A percentile compares a stretch with the other conserved stretches of the same genome.
phyloP scores from a whole-genome alignment of 2,113 vertebrate genomes.

The Macaca nemestrina region DNA sequence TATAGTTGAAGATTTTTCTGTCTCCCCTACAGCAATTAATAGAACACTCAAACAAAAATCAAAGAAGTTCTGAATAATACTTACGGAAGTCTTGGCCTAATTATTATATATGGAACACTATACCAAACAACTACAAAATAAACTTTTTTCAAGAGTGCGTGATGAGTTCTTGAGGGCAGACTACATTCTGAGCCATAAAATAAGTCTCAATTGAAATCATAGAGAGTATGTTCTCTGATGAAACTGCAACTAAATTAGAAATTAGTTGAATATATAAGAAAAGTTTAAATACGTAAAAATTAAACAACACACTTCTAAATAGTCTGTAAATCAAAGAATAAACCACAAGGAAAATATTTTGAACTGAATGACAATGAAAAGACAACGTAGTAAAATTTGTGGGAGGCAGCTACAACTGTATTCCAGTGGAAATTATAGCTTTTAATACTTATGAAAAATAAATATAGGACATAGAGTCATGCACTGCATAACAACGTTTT shows the following conservation, averaged over 20 bases:
- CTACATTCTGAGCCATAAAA: not conserved
- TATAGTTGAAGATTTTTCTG: not conserved
- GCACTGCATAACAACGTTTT: not conserved
- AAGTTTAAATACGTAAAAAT: not conserved
- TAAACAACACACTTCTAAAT: not conserved
- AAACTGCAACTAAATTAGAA: not conserved
- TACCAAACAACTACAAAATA: not conserved
- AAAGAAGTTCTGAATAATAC: not conserved
- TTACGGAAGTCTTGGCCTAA: not conserved
- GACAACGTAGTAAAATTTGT: not conserved
- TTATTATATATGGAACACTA: not conserved
- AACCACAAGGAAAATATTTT: not conserved
- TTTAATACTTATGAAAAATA: not conserved
- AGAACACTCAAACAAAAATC: not conserved
- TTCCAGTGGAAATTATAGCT: not conserved
- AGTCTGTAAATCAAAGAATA: not conserved
- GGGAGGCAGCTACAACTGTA: not conserved
- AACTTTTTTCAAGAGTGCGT: not conserved
- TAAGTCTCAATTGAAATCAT: not conserved
- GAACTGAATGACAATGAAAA: not conserved
- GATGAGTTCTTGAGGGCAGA: not conserved
- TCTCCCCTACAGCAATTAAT: not conserved
- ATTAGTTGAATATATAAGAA: not conserved
- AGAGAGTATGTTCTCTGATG: not conserved
- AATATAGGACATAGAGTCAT: not conserved